Evolutionary conservation across 2,888 invertebrate genomes (phyloP), one percentile per base, ranked within the genome.

Genomic region (Scaeva pyrastri): DNA sequence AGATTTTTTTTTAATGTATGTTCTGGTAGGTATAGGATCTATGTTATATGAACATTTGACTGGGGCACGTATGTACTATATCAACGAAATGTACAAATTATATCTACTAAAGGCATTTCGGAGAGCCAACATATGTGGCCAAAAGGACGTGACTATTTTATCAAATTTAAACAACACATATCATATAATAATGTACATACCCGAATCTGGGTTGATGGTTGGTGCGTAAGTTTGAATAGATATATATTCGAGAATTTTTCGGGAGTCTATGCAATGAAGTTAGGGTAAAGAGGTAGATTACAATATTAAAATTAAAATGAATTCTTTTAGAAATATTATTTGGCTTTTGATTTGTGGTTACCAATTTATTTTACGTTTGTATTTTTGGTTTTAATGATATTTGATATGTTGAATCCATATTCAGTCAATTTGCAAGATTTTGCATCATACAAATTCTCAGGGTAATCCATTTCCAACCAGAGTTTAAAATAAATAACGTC

Each of bases 51-150:
- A n/a, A n/a, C 50, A 39, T 14, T 68, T 52, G 50, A 52, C 52
- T 68, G 52, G n/a, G 68, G 68, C 68, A 68, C 68, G 68, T 68
- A 52, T 68, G 39, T 68, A 68, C 21, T 68, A 68, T 52, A 68
- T 52, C 68, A 52, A 68, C 68, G 16, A 52, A 68, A 68, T 68
- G 39, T 68, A 52, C 52, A 68, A 50, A 52, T 52, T 39, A 39
- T 39, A 52, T 68, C 23, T 64, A 16, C 43, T 41, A 48, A 68
- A 31, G n/a, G 6, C 50, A 36, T 36, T 31, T 19, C 39, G 8
- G 23, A 39, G 31, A 23, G 39, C 52, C 68, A 68, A 52, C 66
- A 66, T 66, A 68, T 68, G 68, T 68, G 68, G 68, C 39, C 39
- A 48, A 7, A 48, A 23, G 68, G 39, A 68, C 68, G 68, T 68